Conservation (phyloP, 2,113 vertebrate genomes). For the Heteronetta atricapilla region DNA sequence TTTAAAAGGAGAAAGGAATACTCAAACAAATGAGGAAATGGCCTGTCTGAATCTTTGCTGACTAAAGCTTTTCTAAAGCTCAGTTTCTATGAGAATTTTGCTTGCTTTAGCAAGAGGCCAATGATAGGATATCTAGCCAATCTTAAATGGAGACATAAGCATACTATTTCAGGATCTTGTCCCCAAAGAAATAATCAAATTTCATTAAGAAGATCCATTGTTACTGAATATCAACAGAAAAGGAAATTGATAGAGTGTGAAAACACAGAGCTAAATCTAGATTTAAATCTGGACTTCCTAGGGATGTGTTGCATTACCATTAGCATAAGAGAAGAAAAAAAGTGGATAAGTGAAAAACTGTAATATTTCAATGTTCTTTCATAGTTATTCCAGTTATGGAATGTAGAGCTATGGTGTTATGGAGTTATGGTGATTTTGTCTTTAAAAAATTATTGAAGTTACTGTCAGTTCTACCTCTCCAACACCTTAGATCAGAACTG, state of each 20-base stretch:
- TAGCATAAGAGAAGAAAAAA: neutral
- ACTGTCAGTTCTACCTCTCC: neutral
- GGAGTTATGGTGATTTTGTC: neutral
- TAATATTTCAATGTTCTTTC: neutral
- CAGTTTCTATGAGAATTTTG: neutral
- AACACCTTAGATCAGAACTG: neutral
- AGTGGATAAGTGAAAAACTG: neutral
- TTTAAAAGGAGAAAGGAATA: neutral
- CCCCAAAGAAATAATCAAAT: neutral
- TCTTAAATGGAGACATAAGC: neutral
- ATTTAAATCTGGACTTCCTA: neutral
- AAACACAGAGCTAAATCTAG: neutral
- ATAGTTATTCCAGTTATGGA: neutral
- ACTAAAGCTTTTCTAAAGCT: neutral
- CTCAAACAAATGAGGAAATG: neutral
- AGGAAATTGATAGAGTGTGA: neutral
- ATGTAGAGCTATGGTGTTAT: neutral
- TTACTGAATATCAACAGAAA: neutral
- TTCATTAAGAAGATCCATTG: neutral
- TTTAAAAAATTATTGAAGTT: neutral
- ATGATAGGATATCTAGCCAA: neutral
- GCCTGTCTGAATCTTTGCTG: neutral
- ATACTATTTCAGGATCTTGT: neutral
- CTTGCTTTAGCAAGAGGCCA: neutral
- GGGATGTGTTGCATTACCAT: rapidly evolving